Percentiles rank a stretch among this genome's conserved stretches.
Evolutionary conservation across 2,888 invertebrate genomes (phyloP).

Genomic region (Lepidonotus clava): DNA sequence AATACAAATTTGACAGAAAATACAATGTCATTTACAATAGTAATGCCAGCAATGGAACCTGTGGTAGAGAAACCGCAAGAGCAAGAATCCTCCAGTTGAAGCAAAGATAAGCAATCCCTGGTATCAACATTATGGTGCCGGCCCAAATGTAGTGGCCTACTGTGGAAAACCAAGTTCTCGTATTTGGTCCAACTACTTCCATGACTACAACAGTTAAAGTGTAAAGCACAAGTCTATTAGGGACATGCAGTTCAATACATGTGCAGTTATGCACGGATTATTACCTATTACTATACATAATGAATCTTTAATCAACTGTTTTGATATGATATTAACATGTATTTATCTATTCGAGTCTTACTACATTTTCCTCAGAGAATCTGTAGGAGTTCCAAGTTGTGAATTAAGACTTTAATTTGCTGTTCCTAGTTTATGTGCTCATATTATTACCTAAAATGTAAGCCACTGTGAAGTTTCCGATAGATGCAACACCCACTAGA

Average conservation of each 20-base stretch:
- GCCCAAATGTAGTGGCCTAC: constrained; percentile 79
- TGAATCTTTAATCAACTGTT: too few species aligned
- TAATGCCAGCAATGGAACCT: background rate
- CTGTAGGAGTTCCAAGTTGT: constrained; percentile 78
- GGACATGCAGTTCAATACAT: too few species aligned
- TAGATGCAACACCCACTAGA: background rate
- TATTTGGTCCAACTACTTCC: too few species aligned
- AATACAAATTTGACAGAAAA: background rate
- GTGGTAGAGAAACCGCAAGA: constrained; percentile 59
- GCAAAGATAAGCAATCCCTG: constrained; percentile 70
- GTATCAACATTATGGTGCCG: constrained; percentile 72
- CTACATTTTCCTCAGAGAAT: too few species aligned
- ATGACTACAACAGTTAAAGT: too few species aligned
- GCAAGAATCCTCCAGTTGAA: constrained; percentile 71
- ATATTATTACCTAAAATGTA: background rate
- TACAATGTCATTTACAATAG: background rate
- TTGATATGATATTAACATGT: too few species aligned
- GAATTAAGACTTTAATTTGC: background rate
- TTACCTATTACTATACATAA: too few species aligned
- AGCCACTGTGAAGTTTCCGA: background rate
- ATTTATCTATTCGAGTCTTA: too few species aligned
- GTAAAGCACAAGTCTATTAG: too few species aligned
- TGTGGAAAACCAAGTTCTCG: constrained; percentile 78
- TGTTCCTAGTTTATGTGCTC: too few species aligned
- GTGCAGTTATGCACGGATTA: too few species aligned